Base-by-base conservation (phyloP, 2,888 invertebrate genomes). In the Mimachlamys varia region DNA sequence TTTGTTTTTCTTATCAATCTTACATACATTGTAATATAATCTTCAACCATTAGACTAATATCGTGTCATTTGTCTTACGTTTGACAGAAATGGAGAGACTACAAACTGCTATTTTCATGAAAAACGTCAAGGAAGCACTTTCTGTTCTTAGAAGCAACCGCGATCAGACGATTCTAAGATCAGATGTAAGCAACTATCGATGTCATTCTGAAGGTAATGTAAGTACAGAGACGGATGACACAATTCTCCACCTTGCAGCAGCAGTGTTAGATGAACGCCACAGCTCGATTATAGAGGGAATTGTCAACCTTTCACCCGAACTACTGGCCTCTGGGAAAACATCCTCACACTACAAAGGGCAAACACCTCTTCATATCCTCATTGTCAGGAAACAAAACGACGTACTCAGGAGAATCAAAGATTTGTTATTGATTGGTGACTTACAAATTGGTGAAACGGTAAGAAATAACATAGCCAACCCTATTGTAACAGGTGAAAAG, bases 351-450 rank as follows among this genome's bases (percentile, higher is more conserved):
- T 27, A 62, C n/a, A 15, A 22, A 13, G 62, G 62, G n/a, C 62
- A 62, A 62, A 62, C 22, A 10, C 62, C 62, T 2, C 22, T 62
- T 10, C 62, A 62, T 62, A 62, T 62, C 27, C 62, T 62, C 62
- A 62, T 62, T n/a, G 62, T 62, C n/a, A 22, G 62, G 62, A 62
- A 62, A 62, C 62, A 62, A n/a, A 62, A 62, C n/a, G 62, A 62
- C 22, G n/a, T 27, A 62, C 62, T 62, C 2, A 22, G 27, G 12
- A 27, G 22, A 62, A 62, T 62, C 22, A 62, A 27, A 62, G 27
- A 27, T n/a, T 62, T 62, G n/a, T 10, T 62, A 19, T 62, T 19
- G 53, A 2, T 15, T 17, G 13, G 13, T 19, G 13, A 53, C 3
- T 15, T 53, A 53, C 2, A 53, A 53, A 19, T 62, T 2, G 62